A percentile compares a stretch with the other conserved stretches of the same genome.
These are phyloP conservation scores for Polyodon spathula DNA, from an alignment of 2,113 vertebrate genomes.

Conservation along the genomic window DNA sequence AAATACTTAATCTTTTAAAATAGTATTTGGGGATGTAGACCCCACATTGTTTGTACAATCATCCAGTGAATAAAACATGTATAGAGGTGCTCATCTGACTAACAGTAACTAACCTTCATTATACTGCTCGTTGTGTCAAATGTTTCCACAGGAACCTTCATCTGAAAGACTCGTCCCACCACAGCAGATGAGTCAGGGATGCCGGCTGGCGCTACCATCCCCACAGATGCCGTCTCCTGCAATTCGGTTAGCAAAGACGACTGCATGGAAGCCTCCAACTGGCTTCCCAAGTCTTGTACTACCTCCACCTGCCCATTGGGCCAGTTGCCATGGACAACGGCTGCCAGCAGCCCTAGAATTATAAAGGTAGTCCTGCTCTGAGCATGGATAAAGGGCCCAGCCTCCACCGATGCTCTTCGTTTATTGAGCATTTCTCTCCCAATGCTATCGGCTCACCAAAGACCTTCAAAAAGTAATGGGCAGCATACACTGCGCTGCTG, in stretches of 20 bases:
- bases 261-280: slow-evolving; percentile 88
- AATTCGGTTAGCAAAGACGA: slow-evolving; percentile 67
- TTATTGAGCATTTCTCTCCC: slow-evolving; percentile 55
- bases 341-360: slow-evolving; percentile 52
- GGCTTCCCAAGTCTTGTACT: slow-evolving; percentile 66
- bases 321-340: slow-evolving; percentile 49
- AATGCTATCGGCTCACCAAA: slow-evolving; percentile 36
- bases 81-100: too few species aligned
- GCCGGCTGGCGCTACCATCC: slow-evolving; percentile 54
- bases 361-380: slow-evolving; percentile 63
- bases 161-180: slow-evolving; percentile 76
- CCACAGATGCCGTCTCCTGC: slow-evolving; percentile 45
- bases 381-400: slow-evolving; percentile 38
- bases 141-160: slow-evolving; percentile 66
- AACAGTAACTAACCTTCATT: slow-evolving; percentile 52
- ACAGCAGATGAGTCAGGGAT: slow-evolving; percentile 76
- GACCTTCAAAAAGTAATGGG: slow-evolving; percentile 38
- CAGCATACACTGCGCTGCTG: slow-evolving; percentile 36
- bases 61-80: too few species aligned
- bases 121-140: slow-evolving; percentile 57
- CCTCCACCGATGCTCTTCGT: slow-evolving; percentile 29
- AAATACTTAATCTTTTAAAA: too few species aligned
- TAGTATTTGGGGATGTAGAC: too few species aligned
- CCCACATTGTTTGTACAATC: too few species aligned
- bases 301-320: slow-evolving; percentile 52